A percentile compares a stretch with the other conserved stretches of the same genome.
phyloP scores from a whole-genome alignment of 2,113 vertebrate genomes.

The Phylloscopus trochilus region DNA sequence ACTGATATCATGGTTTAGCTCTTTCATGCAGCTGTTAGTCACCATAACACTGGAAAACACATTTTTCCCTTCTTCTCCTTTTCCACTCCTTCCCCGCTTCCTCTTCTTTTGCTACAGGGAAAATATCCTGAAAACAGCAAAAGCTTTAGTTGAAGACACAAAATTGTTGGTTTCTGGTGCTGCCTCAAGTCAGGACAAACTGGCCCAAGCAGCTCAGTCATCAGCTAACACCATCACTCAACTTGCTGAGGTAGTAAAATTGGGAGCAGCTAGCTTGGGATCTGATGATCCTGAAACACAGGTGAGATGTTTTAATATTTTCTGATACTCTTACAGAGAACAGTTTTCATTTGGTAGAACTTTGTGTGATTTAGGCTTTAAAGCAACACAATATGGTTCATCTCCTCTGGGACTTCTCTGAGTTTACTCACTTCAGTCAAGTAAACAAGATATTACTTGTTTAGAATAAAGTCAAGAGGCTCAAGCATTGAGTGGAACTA shows the following conservation, averaged over 20 bases:
- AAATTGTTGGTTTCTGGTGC: constrained; percentile 95
- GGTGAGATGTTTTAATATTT: constrained; percentile 66
- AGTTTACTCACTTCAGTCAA: neutral
- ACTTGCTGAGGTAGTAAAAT: constrained; percentile 94
- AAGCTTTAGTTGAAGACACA: constrained; percentile 96
- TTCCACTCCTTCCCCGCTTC: neutral
- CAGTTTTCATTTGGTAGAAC: neutral
- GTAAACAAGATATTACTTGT: neutral
- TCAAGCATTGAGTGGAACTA: neutral
- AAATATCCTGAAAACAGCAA: constrained; percentile 97
- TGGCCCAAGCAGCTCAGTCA: constrained; percentile 95
- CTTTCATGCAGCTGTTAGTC: neutral
- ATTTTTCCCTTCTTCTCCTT: neutral
- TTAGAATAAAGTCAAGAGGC: neutral
- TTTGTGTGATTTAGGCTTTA: neutral
- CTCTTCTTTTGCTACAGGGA: constrained; percentile 76
- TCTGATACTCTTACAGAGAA: neutral
- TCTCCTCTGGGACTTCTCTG: neutral
- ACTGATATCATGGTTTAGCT: neutral
- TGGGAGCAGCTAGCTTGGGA: constrained; percentile 93
- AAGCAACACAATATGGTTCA: neutral
- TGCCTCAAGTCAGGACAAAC: constrained; percentile 92
- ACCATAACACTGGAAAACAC: neutral
- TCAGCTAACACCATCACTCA: constrained; percentile 97
- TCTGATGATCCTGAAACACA: constrained; percentile 96